Evolutionary conservation across 2,888 invertebrate genomes (phyloP).

Genomic region (Trissolcus japonicus): DNA sequence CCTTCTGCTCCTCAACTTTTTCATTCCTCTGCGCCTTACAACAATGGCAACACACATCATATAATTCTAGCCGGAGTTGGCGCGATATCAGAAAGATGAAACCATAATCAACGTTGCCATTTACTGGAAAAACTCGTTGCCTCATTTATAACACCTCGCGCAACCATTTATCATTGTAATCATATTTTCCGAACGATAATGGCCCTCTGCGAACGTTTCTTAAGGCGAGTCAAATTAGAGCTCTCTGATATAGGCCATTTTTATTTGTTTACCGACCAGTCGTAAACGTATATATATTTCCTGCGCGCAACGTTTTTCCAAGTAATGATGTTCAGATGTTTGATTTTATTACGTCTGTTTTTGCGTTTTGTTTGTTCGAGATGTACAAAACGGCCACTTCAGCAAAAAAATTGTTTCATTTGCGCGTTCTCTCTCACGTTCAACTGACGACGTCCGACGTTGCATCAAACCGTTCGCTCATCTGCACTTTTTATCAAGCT

Average conservation of each 20-base stretch:
- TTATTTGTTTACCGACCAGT: constrained; percentile 1
- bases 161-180: constrained; percentile 37
- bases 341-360: neutral
- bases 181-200: constrained; percentile 24
- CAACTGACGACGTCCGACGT: too few relatives aligned
- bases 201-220: neutral
- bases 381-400: too few relatives aligned
- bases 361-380: constrained; percentile 1
- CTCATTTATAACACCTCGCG: constrained; percentile 48
- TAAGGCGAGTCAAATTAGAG: constrained; percentile 19
- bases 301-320: constrained; percentile 8
- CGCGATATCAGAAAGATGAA: constrained; percentile 40
- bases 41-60: constrained; percentile 41
- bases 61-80: constrained; percentile 23
- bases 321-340: neutral
- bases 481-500: too few relatives aligned
- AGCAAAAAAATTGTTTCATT: too few relatives aligned
- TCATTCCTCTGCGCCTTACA: constrained; percentile 21
- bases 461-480: too few relatives aligned
- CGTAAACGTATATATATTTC: constrained; percentile 11
- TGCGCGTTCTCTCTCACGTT: too few relatives aligned
- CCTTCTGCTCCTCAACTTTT: constrained; percentile 25
- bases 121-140: constrained; percentile 34
- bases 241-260: constrained; percentile 6
- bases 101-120: constrained; percentile 40